phyloP scores from a whole-genome alignment of 1,140 invertebrate species.

The Trinorchestia longiramus region DNA sequence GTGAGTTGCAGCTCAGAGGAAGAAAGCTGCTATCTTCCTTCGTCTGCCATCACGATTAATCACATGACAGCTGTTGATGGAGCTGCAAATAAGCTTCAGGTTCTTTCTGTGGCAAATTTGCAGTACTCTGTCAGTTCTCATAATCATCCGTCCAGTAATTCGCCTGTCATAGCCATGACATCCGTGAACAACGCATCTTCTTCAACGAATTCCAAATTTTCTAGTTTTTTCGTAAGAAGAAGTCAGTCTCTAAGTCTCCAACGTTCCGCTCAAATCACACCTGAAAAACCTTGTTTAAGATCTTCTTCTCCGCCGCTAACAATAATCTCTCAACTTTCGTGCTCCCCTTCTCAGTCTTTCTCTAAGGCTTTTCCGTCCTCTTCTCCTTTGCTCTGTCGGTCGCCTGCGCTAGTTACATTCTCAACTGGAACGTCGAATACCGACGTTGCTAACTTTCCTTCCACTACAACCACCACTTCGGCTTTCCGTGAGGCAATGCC shows the following conservation, averaged over 20 bases:
- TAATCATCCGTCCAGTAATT: background rate
- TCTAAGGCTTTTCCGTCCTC: background rate
- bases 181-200: background rate
- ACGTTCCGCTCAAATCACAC: background rate
- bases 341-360: background rate
- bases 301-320: background rate
- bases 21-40: background rate
- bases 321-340: background rate
- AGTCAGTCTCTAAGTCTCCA: conserved; percentile 25
- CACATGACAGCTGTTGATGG: background rate
- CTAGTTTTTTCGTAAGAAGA: conserved; percentile 22
- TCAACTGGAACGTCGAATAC: background rate
- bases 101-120: conserved; percentile 19
- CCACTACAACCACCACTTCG: background rate
- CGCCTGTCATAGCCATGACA: background rate
- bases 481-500: background rate
- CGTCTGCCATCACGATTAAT: background rate
- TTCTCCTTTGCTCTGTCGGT: background rate
- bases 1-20: background rate
- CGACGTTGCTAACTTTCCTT: background rate
- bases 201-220: conserved; percentile 4
- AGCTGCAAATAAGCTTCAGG: background rate
- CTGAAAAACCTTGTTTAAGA: background rate
- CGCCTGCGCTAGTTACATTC: background rate
- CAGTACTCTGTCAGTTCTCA: background rate